phyloP scores from a whole-genome alignment of 2,888 invertebrate species.

The Hyposoter dolosus region DNA sequence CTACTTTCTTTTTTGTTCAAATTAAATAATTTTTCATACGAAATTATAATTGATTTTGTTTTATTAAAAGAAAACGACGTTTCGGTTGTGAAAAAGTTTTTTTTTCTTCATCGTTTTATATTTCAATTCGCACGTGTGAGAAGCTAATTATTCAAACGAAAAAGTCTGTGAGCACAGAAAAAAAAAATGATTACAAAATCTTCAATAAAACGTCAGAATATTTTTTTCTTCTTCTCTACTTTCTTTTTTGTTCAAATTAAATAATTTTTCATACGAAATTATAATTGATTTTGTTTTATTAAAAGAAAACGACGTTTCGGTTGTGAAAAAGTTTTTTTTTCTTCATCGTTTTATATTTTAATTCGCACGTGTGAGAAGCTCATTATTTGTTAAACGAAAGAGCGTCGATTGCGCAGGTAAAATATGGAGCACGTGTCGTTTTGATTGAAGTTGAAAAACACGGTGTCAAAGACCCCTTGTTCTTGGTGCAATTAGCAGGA shows the following conservation, averaged over 20 bases:
- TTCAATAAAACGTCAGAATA: not conserved
- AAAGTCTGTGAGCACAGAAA: not conserved
- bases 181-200: not conserved
- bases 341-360: not conserved
- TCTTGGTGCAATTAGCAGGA: not conserved
- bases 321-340: not conserved
- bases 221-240: not conserved
- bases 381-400: not conserved
- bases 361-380: not conserved
- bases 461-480: slow-evolving; percentile 1
- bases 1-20: not conserved
- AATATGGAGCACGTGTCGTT: not conserved
- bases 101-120: not conserved
- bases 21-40: not conserved
- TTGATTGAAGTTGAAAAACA: not conserved
- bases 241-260: too few relatives aligned
- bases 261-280: too few relatives aligned
- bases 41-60: too few relatives aligned
- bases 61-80: too few relatives aligned
- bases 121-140: too few relatives aligned
- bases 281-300: too few relatives aligned
- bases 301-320: not conserved
- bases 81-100: not conserved
- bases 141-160: not conserved
- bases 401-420: not conserved